Evolutionary conservation across 2,113 vertebrate genomes (phyloP).

Genomic region (Chlorocebus sabaeus): DNA sequence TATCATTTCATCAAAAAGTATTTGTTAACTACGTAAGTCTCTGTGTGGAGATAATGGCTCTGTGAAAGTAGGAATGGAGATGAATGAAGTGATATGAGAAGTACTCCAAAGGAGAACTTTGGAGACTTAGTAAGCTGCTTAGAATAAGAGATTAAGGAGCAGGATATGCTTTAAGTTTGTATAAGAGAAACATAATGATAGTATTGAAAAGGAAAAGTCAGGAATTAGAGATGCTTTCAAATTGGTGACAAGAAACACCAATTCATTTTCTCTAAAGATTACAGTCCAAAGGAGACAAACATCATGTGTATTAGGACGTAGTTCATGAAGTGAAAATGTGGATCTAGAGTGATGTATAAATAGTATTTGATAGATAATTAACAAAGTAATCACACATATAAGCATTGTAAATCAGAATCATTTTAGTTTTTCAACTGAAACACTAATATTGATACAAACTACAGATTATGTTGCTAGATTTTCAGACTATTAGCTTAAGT

Average conservation of each 20-base stretch:
- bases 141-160: not conserved
- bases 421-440: slow-evolving; percentile 17
- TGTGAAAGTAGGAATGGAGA: not conserved
- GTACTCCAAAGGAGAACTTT: not conserved
- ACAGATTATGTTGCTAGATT: not conserved
- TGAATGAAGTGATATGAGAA: not conserved
- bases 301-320: not conserved
- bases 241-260: not conserved
- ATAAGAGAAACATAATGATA: not conserved
- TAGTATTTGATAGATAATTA: not conserved
- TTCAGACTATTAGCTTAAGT: not conserved
- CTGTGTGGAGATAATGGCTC: not conserved
- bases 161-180: not conserved
- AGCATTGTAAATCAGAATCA: not conserved
- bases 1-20: not conserved
- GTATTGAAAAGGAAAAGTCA: not conserved
- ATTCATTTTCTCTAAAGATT: not conserved
- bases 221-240: not conserved
- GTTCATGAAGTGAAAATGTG: not conserved
- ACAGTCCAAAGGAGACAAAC: not conserved
- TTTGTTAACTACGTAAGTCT: not conserved
- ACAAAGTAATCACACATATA: not conserved
- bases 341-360: not conserved
- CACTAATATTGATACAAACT: not conserved
- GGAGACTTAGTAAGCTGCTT: not conserved